A percentile compares a stretch with the other conserved stretches of the same genome.
Conservation (phyloP, 1,140 invertebrate genomes). For the Diachasma alloeum region DNA sequence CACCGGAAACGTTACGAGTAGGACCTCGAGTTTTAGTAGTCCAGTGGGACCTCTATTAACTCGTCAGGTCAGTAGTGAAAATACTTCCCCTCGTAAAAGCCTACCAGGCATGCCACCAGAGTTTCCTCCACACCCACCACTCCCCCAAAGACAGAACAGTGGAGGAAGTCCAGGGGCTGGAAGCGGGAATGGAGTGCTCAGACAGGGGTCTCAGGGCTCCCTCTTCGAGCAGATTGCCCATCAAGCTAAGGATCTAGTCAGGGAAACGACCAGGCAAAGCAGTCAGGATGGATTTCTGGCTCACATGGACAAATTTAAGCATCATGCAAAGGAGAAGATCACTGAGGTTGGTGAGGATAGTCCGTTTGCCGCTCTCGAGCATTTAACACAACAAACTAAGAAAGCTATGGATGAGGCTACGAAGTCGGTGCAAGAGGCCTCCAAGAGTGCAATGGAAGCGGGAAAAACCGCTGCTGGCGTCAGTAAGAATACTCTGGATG, state of each 20-base stretch:
- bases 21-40: conserved; percentile 72
- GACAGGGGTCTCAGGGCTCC: conserved; percentile 73
- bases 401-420: conserved; percentile 87
- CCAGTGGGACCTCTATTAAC: conserved; percentile 49
- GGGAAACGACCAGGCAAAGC: conserved; percentile 85
- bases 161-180: conserved; percentile 43
- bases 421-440: conserved; percentile 81
- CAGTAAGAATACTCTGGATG: conserved; percentile 87
- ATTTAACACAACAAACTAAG: conserved; percentile 86
- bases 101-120: background rate
- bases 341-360: conserved; percentile 74
- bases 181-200: background rate
- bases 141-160: conserved; percentile 52
- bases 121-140: background rate
- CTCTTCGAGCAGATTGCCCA: conserved; percentile 85
- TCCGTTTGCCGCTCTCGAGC: conserved; percentile 77
- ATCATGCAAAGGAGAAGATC: conserved; percentile 75
- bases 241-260: conserved; percentile 86
- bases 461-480: conserved; percentile 87
- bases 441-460: conserved; percentile 84
- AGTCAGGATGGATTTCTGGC: conserved; percentile 89
- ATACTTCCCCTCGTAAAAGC: conserved; percentile 30
- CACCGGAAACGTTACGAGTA: conserved; percentile 70
- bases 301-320: conserved; percentile 84
- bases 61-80: conserved; percentile 48